These are phyloP conservation scores for Trichacis sp. DNA, from an alignment of 2,888 invertebrate genomes.

Conservation along the genomic window DNA sequence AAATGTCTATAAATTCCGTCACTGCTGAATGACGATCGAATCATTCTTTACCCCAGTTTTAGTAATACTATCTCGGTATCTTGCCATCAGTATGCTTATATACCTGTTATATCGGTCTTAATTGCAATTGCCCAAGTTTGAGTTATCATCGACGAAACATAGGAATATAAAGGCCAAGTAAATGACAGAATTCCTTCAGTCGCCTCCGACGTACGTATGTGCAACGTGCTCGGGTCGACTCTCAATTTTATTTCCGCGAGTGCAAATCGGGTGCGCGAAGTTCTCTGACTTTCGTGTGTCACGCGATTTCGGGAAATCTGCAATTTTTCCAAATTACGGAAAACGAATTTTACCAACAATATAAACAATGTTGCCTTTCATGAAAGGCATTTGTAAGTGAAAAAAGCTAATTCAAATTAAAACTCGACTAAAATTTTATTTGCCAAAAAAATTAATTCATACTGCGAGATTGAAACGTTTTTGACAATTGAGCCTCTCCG, in stretches of 20 bases:
- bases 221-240: slow-evolving; percentile 19
- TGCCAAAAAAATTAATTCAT: no score
- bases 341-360: no score
- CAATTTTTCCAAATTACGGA: no score
- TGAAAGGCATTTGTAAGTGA: slow-evolving; percentile 2
- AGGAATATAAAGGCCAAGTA: slow-evolving; percentile 59
- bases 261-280: not conserved
- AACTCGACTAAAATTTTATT: no score
- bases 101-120: not conserved
- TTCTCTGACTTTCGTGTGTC: slow-evolving; percentile 7
- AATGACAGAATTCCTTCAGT: slow-evolving; percentile 55
- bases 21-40: not conserved
- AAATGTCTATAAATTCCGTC: no score
- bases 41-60: not conserved
- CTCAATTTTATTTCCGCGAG: slow-evolving; percentile 8
- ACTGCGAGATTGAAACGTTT: no score
- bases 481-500: no score
- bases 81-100: not conserved
- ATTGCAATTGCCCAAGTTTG: not conserved
- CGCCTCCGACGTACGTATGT: slow-evolving; percentile 33
- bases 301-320: no score
- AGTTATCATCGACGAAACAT: slow-evolving; percentile 17
- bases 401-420: no score
- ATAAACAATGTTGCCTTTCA: not conserved
- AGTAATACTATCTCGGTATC: slow-evolving; percentile 1